Evolutionary conservation across 2,888 invertebrate genomes (phyloP), one percentile per base, ranked within the genome.

Genomic region (Eudiplozoon nipponicum): DNA sequence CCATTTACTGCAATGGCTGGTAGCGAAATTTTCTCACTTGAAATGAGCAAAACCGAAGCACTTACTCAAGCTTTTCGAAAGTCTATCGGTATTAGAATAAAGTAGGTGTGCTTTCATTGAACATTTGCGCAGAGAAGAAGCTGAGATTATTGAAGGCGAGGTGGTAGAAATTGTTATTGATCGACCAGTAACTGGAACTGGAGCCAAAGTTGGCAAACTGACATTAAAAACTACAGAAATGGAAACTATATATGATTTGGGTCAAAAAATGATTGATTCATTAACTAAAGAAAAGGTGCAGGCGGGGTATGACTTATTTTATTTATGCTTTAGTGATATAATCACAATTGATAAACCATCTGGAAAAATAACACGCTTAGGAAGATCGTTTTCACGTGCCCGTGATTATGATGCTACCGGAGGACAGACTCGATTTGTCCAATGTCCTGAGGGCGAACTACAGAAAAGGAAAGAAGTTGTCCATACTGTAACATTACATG

Each of bases 11-110:
- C 78, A 50, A 86, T 94, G 71, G 78, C 86, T 11, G 94, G 84
- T 1, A 84, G 84, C 1, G 94, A 94, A 63, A 84, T 94, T 44
- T 94, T 78, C 58, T 90, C 90, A 0, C 57, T 90, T 45, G 94
- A 94, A 57, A 86, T 98, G 80, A 75, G 84, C 54, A 94, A 94
- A 61, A 94, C 94, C 0, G 94, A 94, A 60, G 86, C 86, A 0
- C 61, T 98, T 2, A 81, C 81, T 1, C 94, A 94, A 57, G 73
- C 90, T 0, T 74, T 94, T 44, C 68, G 90, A 41, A 86, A 84
- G 53, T 65, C 66, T 9, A 90, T 94, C 50, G 90, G 86, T 2
- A 78, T 94, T 2, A 67, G 86, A 49, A 84, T 86, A 46, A 76
- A 75, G 69, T 72, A 56, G 62, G 68, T 63, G 22, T 3, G 15